A percentile compares a stretch with the other conserved stretches of the same genome.
Evolutionary conservation across 2,797 vertebrate genomes (phyloP).

Genomic region (Acanthurus tractus): DNA sequence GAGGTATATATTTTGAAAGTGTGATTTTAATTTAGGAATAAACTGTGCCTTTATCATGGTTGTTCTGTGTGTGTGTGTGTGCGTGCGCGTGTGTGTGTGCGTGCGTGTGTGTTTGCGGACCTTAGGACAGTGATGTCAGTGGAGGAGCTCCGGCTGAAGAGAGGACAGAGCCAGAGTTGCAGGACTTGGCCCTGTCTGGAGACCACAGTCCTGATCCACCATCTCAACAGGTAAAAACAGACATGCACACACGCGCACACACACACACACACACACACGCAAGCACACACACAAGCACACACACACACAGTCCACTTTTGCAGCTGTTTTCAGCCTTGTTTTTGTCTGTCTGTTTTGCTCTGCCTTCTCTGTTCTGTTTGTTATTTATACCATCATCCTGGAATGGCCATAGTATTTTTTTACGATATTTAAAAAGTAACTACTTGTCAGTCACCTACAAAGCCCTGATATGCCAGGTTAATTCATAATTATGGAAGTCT

Average conservation of each 20-base stretch:
- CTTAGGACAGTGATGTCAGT: conserved; percentile 85
- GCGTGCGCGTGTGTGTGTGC: conserved; percentile 1
- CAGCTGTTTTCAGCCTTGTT: neutral
- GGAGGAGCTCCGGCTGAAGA: conserved; percentile 75
- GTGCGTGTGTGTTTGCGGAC: neutral
- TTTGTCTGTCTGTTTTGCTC: neutral
- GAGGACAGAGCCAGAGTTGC: conserved; percentile 83
- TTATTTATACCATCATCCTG: neutral
- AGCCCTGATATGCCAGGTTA: neutral
- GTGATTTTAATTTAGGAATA: neutral
- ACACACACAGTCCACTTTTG: neutral
- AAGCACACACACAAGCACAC: neutral
- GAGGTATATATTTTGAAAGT: neutral
- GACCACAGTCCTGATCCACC: conserved; percentile 81
- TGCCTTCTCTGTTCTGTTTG: neutral
- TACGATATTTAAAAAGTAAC: neutral
- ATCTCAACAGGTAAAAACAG: conserved; percentile 78
- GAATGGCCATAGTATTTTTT: neutral
- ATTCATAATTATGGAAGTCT: neutral
- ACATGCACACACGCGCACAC: conserved; percentile 2
- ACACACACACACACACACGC: neutral
- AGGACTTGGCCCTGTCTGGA: conserved; percentile 77
- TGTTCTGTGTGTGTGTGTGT: conserved; percentile 3
- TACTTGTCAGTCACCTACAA: neutral
- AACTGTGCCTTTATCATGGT: neutral